Base-by-base conservation (phyloP, 2,113 vertebrate species). In the Sphaerodactylus townsendi region DNA sequence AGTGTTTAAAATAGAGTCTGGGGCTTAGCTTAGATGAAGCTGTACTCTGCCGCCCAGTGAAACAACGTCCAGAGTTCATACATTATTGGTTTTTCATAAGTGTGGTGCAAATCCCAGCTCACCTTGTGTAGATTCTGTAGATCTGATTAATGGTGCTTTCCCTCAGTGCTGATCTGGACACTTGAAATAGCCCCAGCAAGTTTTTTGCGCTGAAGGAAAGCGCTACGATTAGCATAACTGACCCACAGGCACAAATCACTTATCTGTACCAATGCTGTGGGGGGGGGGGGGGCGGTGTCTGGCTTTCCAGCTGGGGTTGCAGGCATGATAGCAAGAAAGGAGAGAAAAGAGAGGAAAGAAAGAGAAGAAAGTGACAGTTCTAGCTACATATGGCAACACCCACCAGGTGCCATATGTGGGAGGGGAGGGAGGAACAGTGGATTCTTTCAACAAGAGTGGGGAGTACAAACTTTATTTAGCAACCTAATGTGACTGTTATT, bases 401-500 rank as follows among this genome's bases (percentile, higher is more conserved):
- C 50, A 59, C 37, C 78, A 48, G n/a, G 78, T 46, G 48, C 48
- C 69, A 44, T 59, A 10, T 30, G 39, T 46, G 64, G 46, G 41
- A 30, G 37, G 17, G 37, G 37, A 21, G 39, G 28, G 30, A 28
- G 23, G n/a, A n/a, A 68, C 50, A 39, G 48, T 56, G 50, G 28
- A 56, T 70, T 77, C 44, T 59, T 70, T 59, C 5, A 84, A 78
- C 30, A 44, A 64, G 39, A 37, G 2, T 33, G 50, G 25, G 79
- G 30, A 46, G 28, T 73, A 41, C 28, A 62, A 71, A 5, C 21
- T 77, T 78, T 21, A 87, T 91, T 87, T 79, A 87, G 71, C 77
- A 83, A 75, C 77, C 74, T 3, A 2, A 17, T 87, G 86, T 81
- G 79, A 48, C 88, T 83, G 68, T 70, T 85, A 56, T 74, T 69